Percentiles rank a stretch among this genome's conserved stretches.
These are phyloP conservation scores for Tillus elongatus DNA, from an alignment of 2,888 invertebrate genomes.

Conservation along the genomic window DNA sequence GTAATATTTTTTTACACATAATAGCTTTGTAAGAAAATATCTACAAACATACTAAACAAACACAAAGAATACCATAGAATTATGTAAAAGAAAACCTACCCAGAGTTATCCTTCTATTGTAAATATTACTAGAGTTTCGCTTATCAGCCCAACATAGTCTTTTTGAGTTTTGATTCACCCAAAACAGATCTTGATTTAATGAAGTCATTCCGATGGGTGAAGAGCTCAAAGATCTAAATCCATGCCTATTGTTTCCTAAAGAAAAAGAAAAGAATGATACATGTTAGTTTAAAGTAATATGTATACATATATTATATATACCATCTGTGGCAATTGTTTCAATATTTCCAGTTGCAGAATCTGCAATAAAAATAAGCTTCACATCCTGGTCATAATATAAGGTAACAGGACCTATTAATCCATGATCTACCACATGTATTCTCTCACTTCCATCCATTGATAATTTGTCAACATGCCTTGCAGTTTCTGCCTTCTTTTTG, in stretches of 20 bases:
- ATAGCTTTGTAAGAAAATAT: too few species aligned
- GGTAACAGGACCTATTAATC: slow-evolving; percentile 46
- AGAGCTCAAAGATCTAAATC: slow-evolving; percentile 34
- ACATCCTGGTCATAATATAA: slow-evolving; percentile 49
- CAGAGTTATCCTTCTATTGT: slow-evolving; percentile 37
- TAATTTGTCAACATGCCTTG: slow-evolving; percentile 55
- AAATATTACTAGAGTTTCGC: slow-evolving; percentile 33
- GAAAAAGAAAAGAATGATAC: too few species aligned
- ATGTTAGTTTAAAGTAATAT: too few species aligned
- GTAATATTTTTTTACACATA: too few species aligned
- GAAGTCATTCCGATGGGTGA: slow-evolving; percentile 51
- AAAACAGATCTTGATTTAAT: slow-evolving; percentile 58
- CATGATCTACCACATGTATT: slow-evolving; percentile 39
- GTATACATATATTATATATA: too few species aligned
- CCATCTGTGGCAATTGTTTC: slow-evolving; percentile 56
- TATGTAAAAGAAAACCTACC: slow-evolving; percentile 31
- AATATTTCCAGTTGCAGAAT: slow-evolving; percentile 56
- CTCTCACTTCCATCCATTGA: slow-evolving; percentile 56
- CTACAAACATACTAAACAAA: too few species aligned
- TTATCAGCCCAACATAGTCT: slow-evolving; percentile 54
- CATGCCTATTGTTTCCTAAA: slow-evolving; percentile 37
- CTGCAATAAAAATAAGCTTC: slow-evolving; percentile 57
- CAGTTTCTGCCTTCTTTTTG: slow-evolving; percentile 22
- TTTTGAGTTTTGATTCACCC: slow-evolving; percentile 52
- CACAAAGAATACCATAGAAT: too few species aligned